Base-by-base conservation (phyloP, 2,797 vertebrate species). In the Siniperca scherzeri region DNA sequence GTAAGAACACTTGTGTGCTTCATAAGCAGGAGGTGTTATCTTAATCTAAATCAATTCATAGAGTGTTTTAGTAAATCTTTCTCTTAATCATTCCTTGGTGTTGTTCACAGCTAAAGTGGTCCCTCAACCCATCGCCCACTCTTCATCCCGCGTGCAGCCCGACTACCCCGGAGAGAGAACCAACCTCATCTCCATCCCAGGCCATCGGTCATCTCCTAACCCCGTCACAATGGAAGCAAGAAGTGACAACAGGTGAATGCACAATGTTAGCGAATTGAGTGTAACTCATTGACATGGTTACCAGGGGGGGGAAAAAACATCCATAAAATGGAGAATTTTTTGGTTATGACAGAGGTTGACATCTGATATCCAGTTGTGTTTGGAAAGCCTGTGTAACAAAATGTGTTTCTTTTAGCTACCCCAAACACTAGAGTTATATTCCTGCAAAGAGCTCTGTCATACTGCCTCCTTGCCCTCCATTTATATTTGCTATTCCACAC, bases 211-310 rank as follows among this genome's bases (percentile, higher is more conserved):
- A 0, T 99, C 98, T 84, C 98, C 98, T 25, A 99, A 99, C 89
- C 97, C 98, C 0, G 97, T 98, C 81, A 96, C 98, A 60, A 99
- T 99, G 98, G 98, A 99, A 92, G 94, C 98, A 74, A 96, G 98
- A 82, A 99, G 95, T 90, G 98, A 99, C 90, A 99, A 97, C 93
- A 97, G 98, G 98, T 99, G 85, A 81, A 85, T 62, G 21, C 52
- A 62, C 4, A 12, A 30, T 38, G 19, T n/a, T 59, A 36, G 1
- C 22, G 48, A 65, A 66, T 60, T 50, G 33, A 25, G 7, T 52
- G 36, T 46, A 16, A 36, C 17, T 36, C 5, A 22, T 9, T 56
- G 19, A 38, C 5, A 22, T 13, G 9, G 66, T 59, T 62, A 25
- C 13, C 21, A 38, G 3, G 7, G 30, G n/a, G n/a, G n/a, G n/a